Percentiles rank a stretch among this genome's conserved stretches.
phyloP scores from a whole-genome alignment of 2,888 invertebrate genomes.

The Ophioninae sp. region DNA sequence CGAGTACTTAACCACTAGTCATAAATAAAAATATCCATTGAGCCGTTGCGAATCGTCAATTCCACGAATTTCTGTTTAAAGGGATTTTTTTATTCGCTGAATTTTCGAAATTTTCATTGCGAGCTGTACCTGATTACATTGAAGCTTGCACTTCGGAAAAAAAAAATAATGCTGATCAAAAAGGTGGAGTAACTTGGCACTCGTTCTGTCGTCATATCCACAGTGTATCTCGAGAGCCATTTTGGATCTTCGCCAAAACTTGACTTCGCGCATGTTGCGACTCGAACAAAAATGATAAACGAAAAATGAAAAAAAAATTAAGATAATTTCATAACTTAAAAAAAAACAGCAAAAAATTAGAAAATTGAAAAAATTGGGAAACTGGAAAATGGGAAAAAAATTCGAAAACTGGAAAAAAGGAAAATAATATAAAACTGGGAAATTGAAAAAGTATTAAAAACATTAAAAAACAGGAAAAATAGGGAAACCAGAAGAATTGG shows the following conservation, averaged over 20 bases:
- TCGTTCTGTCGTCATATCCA: not conserved
- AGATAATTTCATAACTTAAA: too few species aligned
- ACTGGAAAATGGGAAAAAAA: too few species aligned
- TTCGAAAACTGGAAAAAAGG: too few species aligned
- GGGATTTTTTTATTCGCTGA: not conserved
- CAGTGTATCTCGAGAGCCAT: not conserved
- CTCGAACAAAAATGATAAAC: not conserved
- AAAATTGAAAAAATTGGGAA: too few species aligned
- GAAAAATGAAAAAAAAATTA: not conserved
- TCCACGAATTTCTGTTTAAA: not conserved
- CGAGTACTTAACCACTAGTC: too few species aligned
- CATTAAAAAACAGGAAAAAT: too few species aligned
- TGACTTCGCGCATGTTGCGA: not conserved
- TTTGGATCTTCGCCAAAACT: not conserved
- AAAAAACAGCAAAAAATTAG: too few species aligned
- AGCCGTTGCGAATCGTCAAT: not conserved
- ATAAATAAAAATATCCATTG: not conserved
- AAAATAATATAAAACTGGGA: too few species aligned
- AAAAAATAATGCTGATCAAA: not conserved
- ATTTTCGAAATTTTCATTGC: not conserved
- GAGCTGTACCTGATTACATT: not conserved
- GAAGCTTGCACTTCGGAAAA: not conserved
- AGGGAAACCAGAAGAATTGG: too few species aligned
- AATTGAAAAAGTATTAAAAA: too few species aligned
- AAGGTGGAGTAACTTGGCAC: not conserved